phyloP scores from a whole-genome alignment of 2,113 vertebrate genomes.

The Sisor rabdophorus region DNA sequence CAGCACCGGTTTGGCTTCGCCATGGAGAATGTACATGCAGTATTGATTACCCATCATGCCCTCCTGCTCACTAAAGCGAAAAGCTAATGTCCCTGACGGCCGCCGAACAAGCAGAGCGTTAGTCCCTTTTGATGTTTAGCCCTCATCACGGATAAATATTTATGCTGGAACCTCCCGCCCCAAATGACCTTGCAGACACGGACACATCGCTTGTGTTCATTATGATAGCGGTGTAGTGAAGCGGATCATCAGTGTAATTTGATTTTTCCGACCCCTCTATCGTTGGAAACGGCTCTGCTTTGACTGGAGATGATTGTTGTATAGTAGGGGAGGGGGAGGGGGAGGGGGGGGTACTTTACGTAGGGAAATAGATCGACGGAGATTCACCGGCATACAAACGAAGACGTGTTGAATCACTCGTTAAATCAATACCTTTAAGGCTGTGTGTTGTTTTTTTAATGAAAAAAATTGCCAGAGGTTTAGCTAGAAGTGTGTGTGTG shows the following conservation, averaged over 20 bases:
- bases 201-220: conserved; percentile 11
- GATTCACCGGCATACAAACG: neutral
- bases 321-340: neutral
- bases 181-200: conserved; percentile 10
- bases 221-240: conserved; percentile 11
- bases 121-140: conserved; percentile 19
- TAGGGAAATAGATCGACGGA: conserved; percentile 6
- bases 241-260: conserved; percentile 24
- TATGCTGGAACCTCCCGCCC: neutral
- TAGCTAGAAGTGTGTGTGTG: too few species aligned
- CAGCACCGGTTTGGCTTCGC: neutral
- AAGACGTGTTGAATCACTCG: neutral
- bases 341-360: neutral
- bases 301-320: conserved; percentile 13
- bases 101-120: neutral
- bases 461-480: too few species aligned
- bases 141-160: conserved; percentile 27
- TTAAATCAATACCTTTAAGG: neutral
- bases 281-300: conserved; percentile 5
- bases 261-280: neutral
- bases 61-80: conserved; percentile 3
- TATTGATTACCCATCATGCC: conserved; percentile 33
- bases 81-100: conserved; percentile 18
- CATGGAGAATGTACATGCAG: conserved; percentile 8
- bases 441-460: too few species aligned